Base-by-base conservation (phyloP, 1,140 invertebrate genomes). In the Bombus breviceps region DNA sequence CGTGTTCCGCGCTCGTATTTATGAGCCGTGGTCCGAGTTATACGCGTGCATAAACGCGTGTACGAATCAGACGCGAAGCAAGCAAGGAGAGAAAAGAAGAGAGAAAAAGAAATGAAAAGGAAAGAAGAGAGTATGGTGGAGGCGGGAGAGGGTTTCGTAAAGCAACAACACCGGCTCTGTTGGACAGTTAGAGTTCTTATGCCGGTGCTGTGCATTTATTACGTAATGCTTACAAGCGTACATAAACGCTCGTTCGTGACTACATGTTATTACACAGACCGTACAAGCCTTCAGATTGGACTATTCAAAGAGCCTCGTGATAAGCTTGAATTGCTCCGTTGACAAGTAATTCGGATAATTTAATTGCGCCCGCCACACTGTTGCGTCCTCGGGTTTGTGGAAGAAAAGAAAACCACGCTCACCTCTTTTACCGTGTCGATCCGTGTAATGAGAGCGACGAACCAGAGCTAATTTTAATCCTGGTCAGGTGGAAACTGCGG, bases 181-280 rank as follows among this genome's bases (percentile, higher is more conserved):
- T 53, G 85, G 81, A 86, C 88, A 89, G 80, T 83, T 83, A 71
- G 77, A 43, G 28, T 57, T 83, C 77, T 89, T 68, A 76, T 71
- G 53, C n/a, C 73, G 53, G 53, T 41, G 37, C 39, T 76, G 32
- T 74, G 72, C 86, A 90, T 89, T 89, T 85, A 89, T 90, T 90
- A 90, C 79, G 79, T 69, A 90, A 90, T 59, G 85, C 81, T 84
- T 69, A 53, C 43, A 66, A 81, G 59, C 85, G 81, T 76, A 72
- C 68, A 59, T 72, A 86, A 71, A 68, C 74, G 71, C 53, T 62
- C 73, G 69, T 80, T 89, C 81, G 85, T 90, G 83, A 85, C 76
- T 85, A 81, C 83, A 39, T n/a, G 85, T 78, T 76, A 81, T 84
- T 80, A 81, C 78, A 80, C 83, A 62, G 81, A 12, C 75, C 22